phyloP scores from a whole-genome alignment of 2,113 vertebrate genomes.

The Melanerpes formicivorus region DNA sequence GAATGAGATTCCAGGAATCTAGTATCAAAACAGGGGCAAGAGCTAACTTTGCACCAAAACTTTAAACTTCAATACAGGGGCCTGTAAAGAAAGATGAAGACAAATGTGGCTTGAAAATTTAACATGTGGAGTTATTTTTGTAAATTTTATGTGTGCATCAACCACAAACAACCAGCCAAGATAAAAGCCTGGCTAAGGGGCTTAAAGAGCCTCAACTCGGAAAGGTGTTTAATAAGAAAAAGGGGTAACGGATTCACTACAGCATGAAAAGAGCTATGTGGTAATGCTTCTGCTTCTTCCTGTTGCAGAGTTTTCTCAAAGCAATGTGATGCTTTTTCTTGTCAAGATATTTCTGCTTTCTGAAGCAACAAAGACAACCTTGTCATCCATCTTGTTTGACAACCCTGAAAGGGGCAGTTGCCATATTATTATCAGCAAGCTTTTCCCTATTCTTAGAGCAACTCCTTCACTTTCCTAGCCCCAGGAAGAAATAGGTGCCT shows the following conservation, averaged over 20 bases:
- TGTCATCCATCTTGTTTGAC: not conserved
- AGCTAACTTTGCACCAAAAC: not conserved
- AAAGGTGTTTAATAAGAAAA: not conserved
- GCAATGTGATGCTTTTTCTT: not conserved
- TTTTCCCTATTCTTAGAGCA: not conserved
- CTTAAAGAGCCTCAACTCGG: not conserved
- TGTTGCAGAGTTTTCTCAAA: not conserved
- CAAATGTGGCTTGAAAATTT: not conserved
- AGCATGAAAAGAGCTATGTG: not conserved
- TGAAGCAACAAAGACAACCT: not conserved
- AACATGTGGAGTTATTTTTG: fast-evolving
- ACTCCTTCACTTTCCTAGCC: not conserved
- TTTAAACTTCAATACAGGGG: not conserved
- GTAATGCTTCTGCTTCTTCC: not conserved
- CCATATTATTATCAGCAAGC: not conserved
- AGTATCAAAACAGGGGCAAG: not conserved
- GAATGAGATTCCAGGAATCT: not conserved
- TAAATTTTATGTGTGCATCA: not conserved
- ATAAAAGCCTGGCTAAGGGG: not conserved
- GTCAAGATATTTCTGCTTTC: not conserved
- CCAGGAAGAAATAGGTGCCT: not conserved
- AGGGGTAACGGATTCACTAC: not conserved
- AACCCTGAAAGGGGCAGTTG: not conserved
- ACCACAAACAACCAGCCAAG: not conserved
- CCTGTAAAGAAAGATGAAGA: not conserved